Base-by-base conservation (phyloP, 2,113 vertebrate genomes). In the Eonycteris spelaea region DNA sequence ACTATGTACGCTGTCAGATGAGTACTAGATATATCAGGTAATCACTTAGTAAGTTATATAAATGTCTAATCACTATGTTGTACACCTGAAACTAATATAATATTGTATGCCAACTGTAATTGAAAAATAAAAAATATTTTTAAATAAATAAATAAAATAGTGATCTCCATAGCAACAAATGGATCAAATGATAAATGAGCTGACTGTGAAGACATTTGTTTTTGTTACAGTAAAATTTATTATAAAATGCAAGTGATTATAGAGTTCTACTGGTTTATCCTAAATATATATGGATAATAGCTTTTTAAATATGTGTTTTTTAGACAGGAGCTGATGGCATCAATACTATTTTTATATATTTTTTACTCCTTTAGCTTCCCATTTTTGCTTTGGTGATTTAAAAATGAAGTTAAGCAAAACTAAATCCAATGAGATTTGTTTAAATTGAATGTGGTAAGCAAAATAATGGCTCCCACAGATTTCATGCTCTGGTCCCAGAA, bases 251-350 rank as follows among this genome's bases (percentile, higher is more conserved):
- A 38, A 78, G 30, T 40, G 70, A 38, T 68, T 40, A 48, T 26
- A 30, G 43, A 74, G 80, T 87, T 71, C 4, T 75, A 67, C 73
- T 83, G 79, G 95, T 98, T 97, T 97, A 89, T 95, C 94, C n/a
- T 88, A 92, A 97, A 89, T 74, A 90, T 92, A 93, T 48, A 16
- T 30, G 18, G 33, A 71, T 92, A 90, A 86, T 38, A 92, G 85
- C 92, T 88, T 97, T 96, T 92, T 96, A 24, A 88, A 94, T 82
- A 94, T 38, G 18, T 33, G 6, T 30, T 87, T 89, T 77, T 22
- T 48, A 78, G 8, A 35, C 7, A 51, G 3, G 6, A 55, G 10
- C 28, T 83, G 21, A 77, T 67, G 70, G 74, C 5, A 30, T 65
- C 33, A 57, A 30, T 35, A 55, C 33, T 59, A 53, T 55, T 79